These are phyloP conservation scores for Rallus limicola DNA, from an alignment of 2,113 vertebrate genomes.

Conservation along the genomic window DNA sequence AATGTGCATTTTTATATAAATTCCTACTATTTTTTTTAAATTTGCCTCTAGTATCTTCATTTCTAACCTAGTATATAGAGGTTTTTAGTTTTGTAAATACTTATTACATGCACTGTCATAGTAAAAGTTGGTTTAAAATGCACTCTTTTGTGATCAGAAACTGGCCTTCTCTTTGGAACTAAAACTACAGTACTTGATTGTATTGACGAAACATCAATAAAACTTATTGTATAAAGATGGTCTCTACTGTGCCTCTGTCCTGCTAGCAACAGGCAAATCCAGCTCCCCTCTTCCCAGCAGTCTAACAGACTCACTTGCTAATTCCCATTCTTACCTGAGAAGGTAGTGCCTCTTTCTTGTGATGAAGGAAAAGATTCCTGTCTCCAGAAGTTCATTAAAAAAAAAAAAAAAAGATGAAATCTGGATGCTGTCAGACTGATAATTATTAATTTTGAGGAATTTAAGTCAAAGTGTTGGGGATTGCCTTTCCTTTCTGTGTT, in stretches of 20 bases:
- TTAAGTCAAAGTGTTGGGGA: background rate
- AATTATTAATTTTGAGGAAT: background rate
- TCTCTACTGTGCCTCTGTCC: constrained; percentile 23
- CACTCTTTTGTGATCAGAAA: constrained; percentile 87
- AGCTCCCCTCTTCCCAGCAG: background rate
- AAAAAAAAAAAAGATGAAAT: background rate
- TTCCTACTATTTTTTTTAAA: constrained; percentile 64
- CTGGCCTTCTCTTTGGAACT: constrained; percentile 86
- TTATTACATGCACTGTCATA: constrained; percentile 87
- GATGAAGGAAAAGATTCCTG: background rate
- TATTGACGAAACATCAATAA: constrained; percentile 94
- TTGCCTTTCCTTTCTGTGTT: background rate
- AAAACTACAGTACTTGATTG: constrained; percentile 90
- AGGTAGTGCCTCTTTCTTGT: background rate
- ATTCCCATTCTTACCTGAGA: background rate
- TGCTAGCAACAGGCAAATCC: background rate
- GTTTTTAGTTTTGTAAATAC: constrained; percentile 80
- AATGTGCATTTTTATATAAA: constrained; percentile 75
- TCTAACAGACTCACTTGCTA: background rate
- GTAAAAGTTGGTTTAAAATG: constrained; percentile 86
- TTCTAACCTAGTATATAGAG: constrained; percentile 75
- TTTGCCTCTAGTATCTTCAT: constrained; percentile 70
- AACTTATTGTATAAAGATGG: constrained; percentile 72
- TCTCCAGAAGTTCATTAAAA: background rate
- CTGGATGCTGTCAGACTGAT: background rate